Base-by-base conservation (phyloP, 1,140 invertebrate species). In the Arctopsyche grandis region DNA sequence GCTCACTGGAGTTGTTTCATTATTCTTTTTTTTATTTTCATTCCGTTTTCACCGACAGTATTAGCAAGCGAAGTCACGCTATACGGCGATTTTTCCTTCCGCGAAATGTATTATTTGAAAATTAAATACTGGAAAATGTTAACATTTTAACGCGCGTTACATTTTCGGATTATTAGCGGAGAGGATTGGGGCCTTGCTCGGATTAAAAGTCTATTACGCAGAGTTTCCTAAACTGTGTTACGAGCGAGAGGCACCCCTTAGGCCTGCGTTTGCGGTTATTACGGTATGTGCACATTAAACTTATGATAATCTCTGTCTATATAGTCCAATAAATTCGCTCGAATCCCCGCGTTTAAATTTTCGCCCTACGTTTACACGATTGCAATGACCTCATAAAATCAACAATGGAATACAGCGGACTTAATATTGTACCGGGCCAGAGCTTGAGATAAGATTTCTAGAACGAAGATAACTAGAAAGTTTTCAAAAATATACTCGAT, bases 11-110 rank as follows among this genome's bases (percentile, higher is more conserved):
- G 58, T 12, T 52, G 10, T 52, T 5, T 52, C 48, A 3, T 52
- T 52, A 5, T 12, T 5, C 3, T 52, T 52, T 52, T 52, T 52
- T 16, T 52, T 52, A 14, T 52, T 16, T 52, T 46, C 44, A 46
- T 46, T 46, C 12, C 16, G 10, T 52, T 52, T 52, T 52, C 48
- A 4, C 16, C 48, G 48, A 16, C 48, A 52, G 63, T 24, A 66
- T 66, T 66, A 24, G 63, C 63, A 66, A 66, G 19, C 22, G 24
- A 10, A 26, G 63, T 66, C 63, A 66, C 63, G 63, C 63, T 22
- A 66, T 66, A 16, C 7, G 12, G 63, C 63, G 21, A 66, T 66
- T 5, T 26, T 60, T 21, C 21, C 21, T 66, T 66, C 10, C 21
- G 26, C 63, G 63, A 60, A 19, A 19, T 52, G 48, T n/a, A 52